Conservation (phyloP, 2,113 vertebrate genomes). For the Deroptyus accipitrinus region DNA sequence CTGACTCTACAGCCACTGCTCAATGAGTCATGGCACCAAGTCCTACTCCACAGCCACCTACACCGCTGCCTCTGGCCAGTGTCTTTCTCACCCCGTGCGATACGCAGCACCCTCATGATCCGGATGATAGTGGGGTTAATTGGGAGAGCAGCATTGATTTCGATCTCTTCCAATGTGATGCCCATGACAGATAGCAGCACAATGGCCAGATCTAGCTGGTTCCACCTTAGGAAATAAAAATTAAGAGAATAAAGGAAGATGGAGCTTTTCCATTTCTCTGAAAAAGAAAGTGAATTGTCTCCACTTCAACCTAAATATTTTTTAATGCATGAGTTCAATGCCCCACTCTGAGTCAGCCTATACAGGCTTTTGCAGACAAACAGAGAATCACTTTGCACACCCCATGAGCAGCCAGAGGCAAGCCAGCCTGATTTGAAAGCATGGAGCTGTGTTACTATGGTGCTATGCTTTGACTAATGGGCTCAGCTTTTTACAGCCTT, state of each 20-base stretch:
- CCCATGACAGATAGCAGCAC: slow-evolving; percentile 96
- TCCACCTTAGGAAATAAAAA: slow-evolving; percentile 83
- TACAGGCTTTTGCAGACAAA: slow-evolving; percentile 25
- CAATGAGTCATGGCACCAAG: background rate
- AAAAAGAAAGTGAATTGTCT: background rate
- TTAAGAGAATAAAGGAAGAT: background rate
- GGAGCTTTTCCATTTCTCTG: background rate
- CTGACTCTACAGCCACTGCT: background rate
- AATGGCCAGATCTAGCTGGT: slow-evolving; percentile 95
- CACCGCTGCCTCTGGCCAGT: background rate
- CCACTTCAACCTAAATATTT: slow-evolving; percentile 11
- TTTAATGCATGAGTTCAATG: background rate
- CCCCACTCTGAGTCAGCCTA: background rate
- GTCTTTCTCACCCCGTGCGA: slow-evolving; percentile 84
- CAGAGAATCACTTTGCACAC: slow-evolving; percentile 6
- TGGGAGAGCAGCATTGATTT: slow-evolving; percentile 93
- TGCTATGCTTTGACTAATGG: slow-evolving; percentile 38
- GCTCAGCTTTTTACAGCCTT: background rate
- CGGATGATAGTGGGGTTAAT: slow-evolving; percentile 98
- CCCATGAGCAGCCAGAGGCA: slow-evolving; percentile 49
- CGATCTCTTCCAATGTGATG: slow-evolving; percentile 95
- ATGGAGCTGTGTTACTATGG: slow-evolving; percentile 40
- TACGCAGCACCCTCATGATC: slow-evolving; percentile 96
- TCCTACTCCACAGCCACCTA: background rate
- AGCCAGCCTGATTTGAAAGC: slow-evolving; percentile 27